Evolutionary conservation across 2,113 vertebrate species (phyloP).

Genomic region (Axis porcinus): DNA sequence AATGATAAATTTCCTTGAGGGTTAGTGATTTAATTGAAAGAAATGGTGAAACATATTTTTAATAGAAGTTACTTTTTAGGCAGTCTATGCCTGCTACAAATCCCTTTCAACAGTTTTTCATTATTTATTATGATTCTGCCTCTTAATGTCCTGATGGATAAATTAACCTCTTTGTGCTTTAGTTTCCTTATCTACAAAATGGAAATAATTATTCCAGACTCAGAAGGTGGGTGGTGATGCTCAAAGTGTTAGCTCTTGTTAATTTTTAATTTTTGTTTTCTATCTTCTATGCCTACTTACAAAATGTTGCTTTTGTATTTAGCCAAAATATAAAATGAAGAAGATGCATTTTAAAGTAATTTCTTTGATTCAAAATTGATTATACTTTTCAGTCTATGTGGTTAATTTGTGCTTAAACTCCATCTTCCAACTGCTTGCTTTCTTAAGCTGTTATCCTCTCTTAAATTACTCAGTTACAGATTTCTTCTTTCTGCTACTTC

Average conservation of each 20-base stretch:
- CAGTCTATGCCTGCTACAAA: background rate
- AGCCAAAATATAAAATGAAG: background rate
- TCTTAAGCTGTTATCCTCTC: background rate
- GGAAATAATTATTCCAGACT: background rate
- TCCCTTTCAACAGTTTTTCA: background rate
- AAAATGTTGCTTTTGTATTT: background rate
- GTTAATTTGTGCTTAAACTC: background rate
- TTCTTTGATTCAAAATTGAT: background rate
- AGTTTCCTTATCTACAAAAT: background rate
- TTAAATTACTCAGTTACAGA: background rate
- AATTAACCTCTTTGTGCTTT: background rate
- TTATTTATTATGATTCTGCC: background rate
- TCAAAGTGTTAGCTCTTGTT: background rate
- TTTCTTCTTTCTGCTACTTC: background rate
- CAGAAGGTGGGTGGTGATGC: background rate
- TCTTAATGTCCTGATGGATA: background rate
- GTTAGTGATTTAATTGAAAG: background rate
- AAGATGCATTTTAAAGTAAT: background rate
- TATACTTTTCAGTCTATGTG: background rate
- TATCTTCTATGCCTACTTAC: background rate
- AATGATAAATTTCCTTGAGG: background rate
- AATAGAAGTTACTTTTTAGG: background rate
- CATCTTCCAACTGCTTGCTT: background rate
- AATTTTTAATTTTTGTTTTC: background rate
- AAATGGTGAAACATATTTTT: constrained; percentile 3